Percentiles rank a stretch among this genome's conserved stretches.
phyloP scores from a whole-genome alignment of 2,797 vertebrate species.

The Lacerta agilis region DNA sequence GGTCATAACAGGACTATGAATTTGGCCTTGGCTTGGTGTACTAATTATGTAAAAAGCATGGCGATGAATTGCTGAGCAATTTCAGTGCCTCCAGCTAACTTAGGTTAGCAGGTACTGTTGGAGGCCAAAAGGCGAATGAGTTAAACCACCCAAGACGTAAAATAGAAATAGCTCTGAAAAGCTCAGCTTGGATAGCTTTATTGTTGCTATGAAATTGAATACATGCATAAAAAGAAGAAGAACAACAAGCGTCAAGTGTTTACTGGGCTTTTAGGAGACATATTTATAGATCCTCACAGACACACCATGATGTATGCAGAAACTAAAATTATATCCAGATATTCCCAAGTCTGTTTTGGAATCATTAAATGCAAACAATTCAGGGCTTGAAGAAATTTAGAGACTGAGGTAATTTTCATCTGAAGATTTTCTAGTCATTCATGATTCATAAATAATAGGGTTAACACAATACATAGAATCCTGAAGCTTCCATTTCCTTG shows the following conservation, averaged over 20 bases:
- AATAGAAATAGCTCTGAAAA: slow-evolving; percentile 60
- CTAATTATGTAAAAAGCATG: slow-evolving; percentile 32
- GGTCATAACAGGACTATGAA: slow-evolving; percentile 12
- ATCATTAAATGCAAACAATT: slow-evolving; percentile 58
- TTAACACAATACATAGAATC: slow-evolving; percentile 11
- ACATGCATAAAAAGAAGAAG: slow-evolving; percentile 67
- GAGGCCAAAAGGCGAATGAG: slow-evolving; percentile 40
- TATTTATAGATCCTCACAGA: slow-evolving; percentile 60
- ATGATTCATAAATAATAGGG: slow-evolving; percentile 35
- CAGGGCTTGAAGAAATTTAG: slow-evolving; percentile 59
- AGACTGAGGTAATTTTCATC: slow-evolving; percentile 60
- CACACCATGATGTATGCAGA: slow-evolving; percentile 60
- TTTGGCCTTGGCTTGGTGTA: not conserved
- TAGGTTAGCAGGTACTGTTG: slow-evolving; percentile 17
- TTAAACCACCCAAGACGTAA: slow-evolving; percentile 67
- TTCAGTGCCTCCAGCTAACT: slow-evolving; percentile 29
- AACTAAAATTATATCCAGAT: slow-evolving; percentile 72
- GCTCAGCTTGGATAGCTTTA: slow-evolving; percentile 60
- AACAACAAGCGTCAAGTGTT: slow-evolving; percentile 62
- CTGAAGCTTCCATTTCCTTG: slow-evolving; percentile 30
- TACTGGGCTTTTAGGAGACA: slow-evolving; percentile 62
- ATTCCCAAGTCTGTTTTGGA: slow-evolving; percentile 63
- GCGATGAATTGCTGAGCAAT: slow-evolving; percentile 42
- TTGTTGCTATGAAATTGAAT: slow-evolving; percentile 71
- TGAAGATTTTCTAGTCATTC: slow-evolving; percentile 53